Evolutionary conservation across 2,888 invertebrate genomes (phyloP), one percentile per base, ranked within the genome.

Genomic region (Ceraclea dissimilis): DNA sequence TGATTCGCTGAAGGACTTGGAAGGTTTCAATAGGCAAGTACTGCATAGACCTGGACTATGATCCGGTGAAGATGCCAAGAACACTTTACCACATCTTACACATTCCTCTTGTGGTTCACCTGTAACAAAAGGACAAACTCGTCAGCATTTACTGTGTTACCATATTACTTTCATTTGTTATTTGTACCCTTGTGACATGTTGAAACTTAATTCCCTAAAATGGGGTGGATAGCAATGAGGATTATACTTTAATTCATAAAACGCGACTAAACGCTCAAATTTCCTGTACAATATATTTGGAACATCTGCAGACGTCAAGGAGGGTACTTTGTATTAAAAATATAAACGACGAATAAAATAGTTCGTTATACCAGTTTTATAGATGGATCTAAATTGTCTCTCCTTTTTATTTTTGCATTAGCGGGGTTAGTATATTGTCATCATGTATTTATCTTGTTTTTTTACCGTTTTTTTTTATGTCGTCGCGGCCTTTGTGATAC

Each of bases 61-160:
- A 52, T 66, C 66, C 58, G 64, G 68, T 43, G 67, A 66, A n/a
- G 72, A 67, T 31, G 69, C 66, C 57, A 76, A 65, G 66, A 74
- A 80, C 62, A 74, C 73, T 67, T 81, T 81, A 44, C 80, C 79
- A 66, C 82, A 82, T 51, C 78, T 70, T 53, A 75, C 71, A 66
- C 82, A 82, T 66, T 81, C 80, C 66, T 80, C 81, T 67, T 81
- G 80, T 2, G 78, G 77, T 65, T 81, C 81, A 59, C 81, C 82
- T 81, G 68, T 19, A 67, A 60, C 33, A 55, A 59, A 26, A 46
- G 50, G 51, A 46, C 46, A 46, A 46, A 26, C 10, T 46, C 13
- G 26, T 46, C 46, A 43, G 43, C 5, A n/a, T n/a, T n/a, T n/a
- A n/a, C n/a, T n/a, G n/a, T n/a, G n/a, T n/a, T n/a, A n/a, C n/a